Conservation (phyloP, 2,888 invertebrate species). For the Spisula subtruncata region DNA sequence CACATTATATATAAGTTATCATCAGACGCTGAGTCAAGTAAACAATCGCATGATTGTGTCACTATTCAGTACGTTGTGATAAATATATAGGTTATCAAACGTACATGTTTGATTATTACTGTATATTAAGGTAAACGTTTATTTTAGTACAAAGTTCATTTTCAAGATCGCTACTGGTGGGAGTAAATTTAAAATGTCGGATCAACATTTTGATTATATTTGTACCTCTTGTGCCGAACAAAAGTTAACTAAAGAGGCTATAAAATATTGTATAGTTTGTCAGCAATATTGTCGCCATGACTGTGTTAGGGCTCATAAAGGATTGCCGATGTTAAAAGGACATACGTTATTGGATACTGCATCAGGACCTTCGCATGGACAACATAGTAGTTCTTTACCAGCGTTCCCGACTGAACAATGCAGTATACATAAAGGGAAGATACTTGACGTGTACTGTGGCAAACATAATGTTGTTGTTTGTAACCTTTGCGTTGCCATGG, state of each 20-base stretch:
- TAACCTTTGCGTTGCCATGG: not conserved
- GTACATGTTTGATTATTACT: too few species aligned
- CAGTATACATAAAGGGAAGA: not conserved
- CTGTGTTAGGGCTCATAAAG: not conserved
- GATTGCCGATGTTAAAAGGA: not conserved
- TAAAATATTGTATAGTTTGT: not conserved
- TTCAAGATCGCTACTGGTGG: too few species aligned
- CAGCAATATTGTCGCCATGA: not conserved
- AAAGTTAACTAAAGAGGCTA: not conserved
- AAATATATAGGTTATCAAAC: too few species aligned
- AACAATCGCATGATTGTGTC: too few species aligned
- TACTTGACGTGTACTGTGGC: not conserved
- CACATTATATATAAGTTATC: too few species aligned
- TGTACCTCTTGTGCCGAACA: slow-evolving; percentile 15
- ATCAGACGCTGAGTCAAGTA: too few species aligned
- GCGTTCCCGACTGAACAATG: not conserved
- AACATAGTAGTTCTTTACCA: not conserved
- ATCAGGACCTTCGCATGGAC: not conserved
- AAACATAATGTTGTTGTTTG: not conserved
- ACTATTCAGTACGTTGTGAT: too few species aligned
- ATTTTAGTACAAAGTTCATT: too few species aligned
- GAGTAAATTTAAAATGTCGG: too few species aligned
- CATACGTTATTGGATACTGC: not conserved
- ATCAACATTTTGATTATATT: too few species aligned
- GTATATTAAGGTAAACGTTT: too few species aligned